phyloP scores from a whole-genome alignment of 2,113 vertebrate genomes.

The Capricornis sumatraensis region DNA sequence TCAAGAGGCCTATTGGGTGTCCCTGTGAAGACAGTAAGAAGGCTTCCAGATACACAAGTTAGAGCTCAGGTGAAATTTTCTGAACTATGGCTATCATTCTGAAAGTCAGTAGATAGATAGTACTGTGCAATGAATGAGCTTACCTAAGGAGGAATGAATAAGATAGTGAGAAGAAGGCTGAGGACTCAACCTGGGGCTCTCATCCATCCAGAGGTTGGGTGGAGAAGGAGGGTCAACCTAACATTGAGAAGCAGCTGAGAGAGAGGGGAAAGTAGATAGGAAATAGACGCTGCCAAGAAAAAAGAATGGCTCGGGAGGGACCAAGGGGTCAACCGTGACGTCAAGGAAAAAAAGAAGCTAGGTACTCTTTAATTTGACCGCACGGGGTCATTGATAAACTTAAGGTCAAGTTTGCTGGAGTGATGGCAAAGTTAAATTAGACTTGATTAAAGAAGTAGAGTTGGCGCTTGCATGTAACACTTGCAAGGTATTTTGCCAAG shows the following conservation, averaged over 20 bases:
- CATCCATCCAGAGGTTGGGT: background rate
- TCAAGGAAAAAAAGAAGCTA: background rate
- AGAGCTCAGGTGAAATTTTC: background rate
- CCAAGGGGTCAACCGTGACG: accelerated
- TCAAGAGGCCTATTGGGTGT: background rate
- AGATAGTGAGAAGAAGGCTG: background rate
- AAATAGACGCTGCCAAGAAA: background rate
- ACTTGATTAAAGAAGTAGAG: background rate
- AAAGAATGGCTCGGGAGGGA: background rate
- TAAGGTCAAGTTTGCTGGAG: background rate
- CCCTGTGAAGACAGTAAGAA: background rate
- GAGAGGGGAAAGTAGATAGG: background rate
- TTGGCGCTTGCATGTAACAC: background rate
- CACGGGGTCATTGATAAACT: accelerated
- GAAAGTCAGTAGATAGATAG: background rate
- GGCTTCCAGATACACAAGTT: background rate
- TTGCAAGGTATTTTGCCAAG: background rate
- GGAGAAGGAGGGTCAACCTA: too few species aligned
- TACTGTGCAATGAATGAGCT: background rate
- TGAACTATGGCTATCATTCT: background rate
- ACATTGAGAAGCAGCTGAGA: background rate
- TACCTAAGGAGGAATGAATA: background rate
- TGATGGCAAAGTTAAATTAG: background rate
- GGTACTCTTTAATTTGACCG: background rate
- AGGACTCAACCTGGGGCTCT: background rate